Base-by-base conservation (phyloP, 2,113 vertebrate species). In the Lophotis ruficrista region DNA sequence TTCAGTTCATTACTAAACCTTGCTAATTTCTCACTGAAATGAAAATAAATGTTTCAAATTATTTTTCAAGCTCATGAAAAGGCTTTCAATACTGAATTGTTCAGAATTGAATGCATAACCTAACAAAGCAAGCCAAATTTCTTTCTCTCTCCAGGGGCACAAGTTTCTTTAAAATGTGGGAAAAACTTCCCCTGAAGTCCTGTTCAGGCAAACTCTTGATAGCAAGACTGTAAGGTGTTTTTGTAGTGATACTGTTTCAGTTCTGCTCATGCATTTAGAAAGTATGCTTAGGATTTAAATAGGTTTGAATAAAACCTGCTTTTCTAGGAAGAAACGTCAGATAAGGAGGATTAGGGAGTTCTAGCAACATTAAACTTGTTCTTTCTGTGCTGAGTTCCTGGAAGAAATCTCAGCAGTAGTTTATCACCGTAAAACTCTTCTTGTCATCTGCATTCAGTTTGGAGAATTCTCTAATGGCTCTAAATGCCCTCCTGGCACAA, bases 301-400 rank as follows among this genome's bases (percentile, higher is more conserved):
- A 62, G 38, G 38, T 76, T 70, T 41, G 35, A 95, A 76, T 73
- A 78, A 84, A 68, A 53, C 1, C 1, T 4, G n/a, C 22, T 94
- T 73, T 93, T 91, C 87, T 90, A 65, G 83, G 77, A 93, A 89
- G 45, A 87, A 85, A 83, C 4, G 12, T 64, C 24, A 76, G 81
- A 69, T 87, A 79, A 72, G 41, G 43, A 91, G 73, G 70, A 68
- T 87, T 87, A 87, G 48, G 50, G 72, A 84, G 45, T 90, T 96
- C 30, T 76, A 78, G 65, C 77, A 84, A 56, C 72, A 79, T 75
- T 11, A 71, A 41, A 61, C 28, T 45, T 57, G 21, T 75, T 93
- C 21, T 70, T 90, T 95, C 30, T 68, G 15, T 87, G 58, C 38
- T 48, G 33, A 87, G 24, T 94, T 97, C 27, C 53, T 71, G 43